Evolutionary conservation across 2,888 invertebrate genomes (phyloP), one percentile per base, ranked within the genome.

Genomic region (Heteromurus nitidus): DNA sequence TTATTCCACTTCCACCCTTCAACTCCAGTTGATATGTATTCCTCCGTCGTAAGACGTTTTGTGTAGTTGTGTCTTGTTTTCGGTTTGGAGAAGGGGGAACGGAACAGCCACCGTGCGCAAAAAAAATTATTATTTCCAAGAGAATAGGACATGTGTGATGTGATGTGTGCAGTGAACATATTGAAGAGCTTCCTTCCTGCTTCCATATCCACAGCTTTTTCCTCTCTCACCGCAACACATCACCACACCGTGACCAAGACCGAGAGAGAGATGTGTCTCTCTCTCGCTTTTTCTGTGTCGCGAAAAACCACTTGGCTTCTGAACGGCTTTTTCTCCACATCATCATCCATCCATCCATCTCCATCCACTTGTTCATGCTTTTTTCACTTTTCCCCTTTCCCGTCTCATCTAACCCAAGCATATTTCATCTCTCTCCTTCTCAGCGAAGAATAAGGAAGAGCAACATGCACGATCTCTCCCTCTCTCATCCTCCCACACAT

Each of bases 181-280:
- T 36, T 5, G 5, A 13, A 9, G 36, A 13, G 36, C 13, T 9
- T 36, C 5, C 5, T 5, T 36, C 36, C 5, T 36, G 13, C 13
- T 36, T 9, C 36, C 36, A 13, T 36, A 36, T n/a, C 36, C 47
- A 16, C 47, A 47, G 11, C 3, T 47, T n/a, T n/a, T n/a, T n/a
- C n/a, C n/a, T n/a, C n/a, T n/a, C n/a, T n/a, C n/a, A n/a, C n/a
- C n/a, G n/a, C n/a, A n/a, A n/a, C n/a, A 47, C 47, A 47, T 36
- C 13, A n/a, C 47, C 47, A 47, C 47, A n/a, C n/a, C 47, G 47
- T 47, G 47, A 47, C 47, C 47, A 47, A 47, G n/a, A 47, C 47
- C 47, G 47, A 47, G 47, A 47, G n/a, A n/a, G n/a, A 13, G 16
- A 5, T 47, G n/a, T 47, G n/a, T n/a, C 47, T n/a, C 47, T n/a